A percentile compares a stretch with the other conserved stretches of the same genome.
phyloP scores from a whole-genome alignment of 2,113 vertebrate genomes.

The Accipiter virgatus region DNA sequence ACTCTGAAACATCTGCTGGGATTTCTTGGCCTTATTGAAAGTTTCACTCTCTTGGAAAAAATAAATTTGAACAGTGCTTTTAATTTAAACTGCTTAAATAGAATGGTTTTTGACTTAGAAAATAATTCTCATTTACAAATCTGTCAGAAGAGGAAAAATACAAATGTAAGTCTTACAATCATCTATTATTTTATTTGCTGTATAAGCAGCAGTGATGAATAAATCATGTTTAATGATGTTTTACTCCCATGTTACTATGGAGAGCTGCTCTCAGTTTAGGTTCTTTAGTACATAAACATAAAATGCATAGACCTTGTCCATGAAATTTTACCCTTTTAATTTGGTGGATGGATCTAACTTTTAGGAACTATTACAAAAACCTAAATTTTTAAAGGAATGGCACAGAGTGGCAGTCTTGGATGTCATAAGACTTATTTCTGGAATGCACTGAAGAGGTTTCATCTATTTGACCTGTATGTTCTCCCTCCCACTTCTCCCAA shows the following conservation, averaged over 20 bases:
- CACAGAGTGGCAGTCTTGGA: not conserved
- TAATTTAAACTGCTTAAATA: not conserved
- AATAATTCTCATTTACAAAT: not conserved
- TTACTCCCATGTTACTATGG: not conserved
- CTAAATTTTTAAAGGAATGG: not conserved
- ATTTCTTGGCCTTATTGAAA: not conserved
- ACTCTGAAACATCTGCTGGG: not conserved
- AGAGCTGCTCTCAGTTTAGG: not conserved
- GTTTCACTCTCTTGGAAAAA: not conserved
- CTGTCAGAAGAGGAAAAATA: not conserved
- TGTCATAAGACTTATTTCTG: not conserved
- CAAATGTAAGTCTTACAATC: not conserved
- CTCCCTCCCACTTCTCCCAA: not conserved
- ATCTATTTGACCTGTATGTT: not conserved
- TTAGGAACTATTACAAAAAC: not conserved
- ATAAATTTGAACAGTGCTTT: not conserved
- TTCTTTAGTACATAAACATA: not conserved
- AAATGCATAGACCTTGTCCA: not conserved
- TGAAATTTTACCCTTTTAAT: not conserved
- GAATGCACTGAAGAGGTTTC: not conserved
- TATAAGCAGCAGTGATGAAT: not conserved
- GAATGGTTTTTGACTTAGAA: not conserved
- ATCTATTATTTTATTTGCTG: not conserved
- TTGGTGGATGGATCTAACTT: not conserved
- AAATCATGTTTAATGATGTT: not conserved